phyloP scores from a whole-genome alignment of 1,140 invertebrate genomes.

The Aphidius gifuensis region DNA sequence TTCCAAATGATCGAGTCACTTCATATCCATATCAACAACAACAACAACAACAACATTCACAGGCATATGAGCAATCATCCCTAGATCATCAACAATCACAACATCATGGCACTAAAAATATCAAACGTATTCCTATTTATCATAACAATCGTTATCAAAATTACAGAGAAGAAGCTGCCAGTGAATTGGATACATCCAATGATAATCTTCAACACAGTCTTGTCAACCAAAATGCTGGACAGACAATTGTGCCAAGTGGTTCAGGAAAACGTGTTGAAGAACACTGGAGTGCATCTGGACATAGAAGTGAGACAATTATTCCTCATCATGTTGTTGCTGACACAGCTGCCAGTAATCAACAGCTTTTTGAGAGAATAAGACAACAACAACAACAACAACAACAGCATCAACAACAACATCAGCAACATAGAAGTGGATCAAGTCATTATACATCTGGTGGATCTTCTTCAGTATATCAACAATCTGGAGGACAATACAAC shows the following conservation, averaged over 20 bases:
- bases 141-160: no score
- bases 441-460: background rate
- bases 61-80: no score
- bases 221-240: background rate
- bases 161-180: no score
- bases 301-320: constrained; percentile 16
- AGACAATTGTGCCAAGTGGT: background rate
- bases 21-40: no score
- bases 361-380: background rate
- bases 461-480: background rate
- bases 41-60: no score
- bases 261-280: constrained; percentile 26
- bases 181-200: no score
- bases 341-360: background rate
- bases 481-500: background rate
- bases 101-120: no score
- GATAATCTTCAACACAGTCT: background rate
- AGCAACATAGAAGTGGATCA: background rate
- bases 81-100: no score
- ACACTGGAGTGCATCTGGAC: constrained; percentile 29
- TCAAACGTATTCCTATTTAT: no score
- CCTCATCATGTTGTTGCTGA: constrained; percentile 18
- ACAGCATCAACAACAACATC: no score
- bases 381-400: background rate
- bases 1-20: no score